Conservation (phyloP, 2,113 vertebrate species). For the Onychorhynchus coronatus region DNA sequence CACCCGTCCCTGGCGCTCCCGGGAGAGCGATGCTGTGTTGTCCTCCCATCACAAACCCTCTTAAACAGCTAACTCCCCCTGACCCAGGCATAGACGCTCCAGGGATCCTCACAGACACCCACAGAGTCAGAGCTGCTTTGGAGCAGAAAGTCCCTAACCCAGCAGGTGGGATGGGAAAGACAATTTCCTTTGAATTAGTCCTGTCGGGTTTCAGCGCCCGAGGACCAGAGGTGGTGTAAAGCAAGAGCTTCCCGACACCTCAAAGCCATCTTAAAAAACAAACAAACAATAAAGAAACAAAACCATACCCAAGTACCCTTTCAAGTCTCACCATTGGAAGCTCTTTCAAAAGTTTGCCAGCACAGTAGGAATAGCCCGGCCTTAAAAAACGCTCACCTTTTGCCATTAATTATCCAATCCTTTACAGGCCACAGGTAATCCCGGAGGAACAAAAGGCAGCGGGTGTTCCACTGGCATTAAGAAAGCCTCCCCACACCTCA, state of each 20-base stretch:
- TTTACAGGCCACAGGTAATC: background rate
- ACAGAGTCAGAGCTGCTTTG: background rate
- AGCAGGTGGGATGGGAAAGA: background rate
- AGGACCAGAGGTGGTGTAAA: background rate
- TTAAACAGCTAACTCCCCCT: background rate
- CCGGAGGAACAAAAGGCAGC: background rate
- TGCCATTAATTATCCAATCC: background rate
- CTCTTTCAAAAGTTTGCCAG: background rate
- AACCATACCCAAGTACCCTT: background rate
- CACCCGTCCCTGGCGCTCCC: rapidly evolving
- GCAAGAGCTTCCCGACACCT: background rate
- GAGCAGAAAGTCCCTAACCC: slow-evolving; percentile 7
- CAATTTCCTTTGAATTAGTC: background rate
- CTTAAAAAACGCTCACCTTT: rapidly evolving
- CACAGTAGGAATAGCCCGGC: background rate
- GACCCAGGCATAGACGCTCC: background rate
- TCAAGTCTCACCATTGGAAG: background rate
- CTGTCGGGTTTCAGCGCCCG: background rate
- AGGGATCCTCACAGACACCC: background rate
- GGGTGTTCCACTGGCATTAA: background rate
- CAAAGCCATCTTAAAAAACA: background rate
- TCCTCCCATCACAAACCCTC: background rate
- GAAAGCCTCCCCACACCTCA: background rate
- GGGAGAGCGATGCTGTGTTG: background rate
- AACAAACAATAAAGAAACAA: background rate